Evolutionary conservation across 2,888 invertebrate species (phyloP), one percentile per base, ranked within the genome.

Genomic region (Trachelus tabidus): DNA sequence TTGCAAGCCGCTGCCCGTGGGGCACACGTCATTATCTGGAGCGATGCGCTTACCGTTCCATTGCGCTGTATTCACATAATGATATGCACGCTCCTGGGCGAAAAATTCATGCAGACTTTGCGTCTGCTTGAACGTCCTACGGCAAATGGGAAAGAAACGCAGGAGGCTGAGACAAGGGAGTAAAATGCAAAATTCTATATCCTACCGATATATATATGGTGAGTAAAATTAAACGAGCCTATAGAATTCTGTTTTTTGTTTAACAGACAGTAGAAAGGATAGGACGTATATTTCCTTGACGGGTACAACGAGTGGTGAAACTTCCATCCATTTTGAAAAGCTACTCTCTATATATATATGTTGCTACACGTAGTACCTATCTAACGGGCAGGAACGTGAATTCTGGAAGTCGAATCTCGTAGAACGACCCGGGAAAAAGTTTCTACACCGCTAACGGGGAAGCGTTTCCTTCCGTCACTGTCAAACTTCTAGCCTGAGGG

Each of bases 1-100:
- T 40, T 71, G 80, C 79, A 23, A 35, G 35, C 75, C 33, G 79
- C 81, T 82, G 84, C 83, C 85, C 84, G 80, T 73, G 80, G 84
- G 84, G 85, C 82, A 83, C 85, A 75, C 84, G 85, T 86, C 84
- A 86, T 88, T 86, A 88, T 86, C 84, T 81, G 79, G 83, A 82
- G 85, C 84, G 83, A 75, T 73, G 78, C 79, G 77, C 84, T 84
- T 83, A 83, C 85, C 79, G 84, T 84, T 85, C 82, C 81, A 81
- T 80, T 81, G 80, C 77, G 31, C 23, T 31, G 73, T 79, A 56
- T 9, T 56, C 56, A 9, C 75, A 80, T 84, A 85, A 85, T 83
- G 83, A 84, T 81, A 83, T 83, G 83, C 85, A 83, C 79, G 84
- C 84, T 84, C 78, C 76, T 80, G 85, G 84, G 81, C 81, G 84